Evolutionary conservation across 1,140 invertebrate species (phyloP).

Genomic region (Drosophila orena): DNA sequence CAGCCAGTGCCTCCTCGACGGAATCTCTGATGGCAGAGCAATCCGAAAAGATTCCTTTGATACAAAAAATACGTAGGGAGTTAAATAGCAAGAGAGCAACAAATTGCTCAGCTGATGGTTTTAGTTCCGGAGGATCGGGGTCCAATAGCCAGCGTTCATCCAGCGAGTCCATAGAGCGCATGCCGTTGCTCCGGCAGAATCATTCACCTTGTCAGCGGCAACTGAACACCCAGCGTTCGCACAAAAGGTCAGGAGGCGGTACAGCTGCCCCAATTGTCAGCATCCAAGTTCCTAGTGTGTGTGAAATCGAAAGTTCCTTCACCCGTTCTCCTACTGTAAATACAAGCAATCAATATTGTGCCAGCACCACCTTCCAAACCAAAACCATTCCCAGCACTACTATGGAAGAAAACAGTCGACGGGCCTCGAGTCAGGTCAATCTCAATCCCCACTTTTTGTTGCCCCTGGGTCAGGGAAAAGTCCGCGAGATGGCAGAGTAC

Average conservation of each 20-base stretch:
- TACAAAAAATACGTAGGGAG: constrained; percentile 78
- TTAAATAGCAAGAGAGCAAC: constrained; percentile 77
- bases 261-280: constrained; percentile 44
- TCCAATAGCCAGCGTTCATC: constrained; percentile 80
- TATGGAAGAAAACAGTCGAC: constrained; percentile 16
- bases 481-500: constrained; percentile 87
- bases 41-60: constrained; percentile 64
- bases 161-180: constrained; percentile 77
- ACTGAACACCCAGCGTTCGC: constrained; percentile 70
- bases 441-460: constrained; percentile 64
- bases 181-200: constrained; percentile 66
- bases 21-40: constrained; percentile 64
- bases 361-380: constrained; percentile 61
- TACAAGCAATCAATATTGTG: constrained; percentile 79
- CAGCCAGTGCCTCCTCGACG: constrained; percentile 48
- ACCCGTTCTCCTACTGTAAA: constrained; percentile 75
- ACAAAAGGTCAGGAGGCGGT: constrained; percentile 70
- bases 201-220: constrained; percentile 56
- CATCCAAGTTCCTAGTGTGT: constrained; percentile 81
- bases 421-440: constrained; percentile 63
- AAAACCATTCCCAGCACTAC: constrained; percentile 48
- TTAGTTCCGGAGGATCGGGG: constrained; percentile 71
- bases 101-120: constrained; percentile 55
- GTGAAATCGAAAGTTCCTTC: constrained; percentile 81
- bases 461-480: constrained; percentile 78